Evolutionary conservation across 2,797 vertebrate species (phyloP), one percentile per base, ranked within the genome.

Genomic region (Etheostoma perlongum): DNA sequence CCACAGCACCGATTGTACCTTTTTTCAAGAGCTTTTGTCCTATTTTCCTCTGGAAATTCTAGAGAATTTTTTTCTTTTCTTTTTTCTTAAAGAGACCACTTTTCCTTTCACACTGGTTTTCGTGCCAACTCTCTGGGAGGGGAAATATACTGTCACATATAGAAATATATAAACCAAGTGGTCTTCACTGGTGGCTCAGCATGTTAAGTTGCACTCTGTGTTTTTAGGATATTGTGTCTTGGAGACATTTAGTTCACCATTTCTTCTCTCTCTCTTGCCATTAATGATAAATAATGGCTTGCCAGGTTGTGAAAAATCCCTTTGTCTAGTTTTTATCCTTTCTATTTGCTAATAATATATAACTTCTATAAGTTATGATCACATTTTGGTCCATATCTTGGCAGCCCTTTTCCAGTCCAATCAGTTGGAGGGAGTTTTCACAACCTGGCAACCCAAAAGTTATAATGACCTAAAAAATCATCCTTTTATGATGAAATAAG

Each of bases 21-120:
- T 87, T 44, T 60, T 84, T 88, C 60, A 82, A 82, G 79, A 83
- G 79, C 70, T 52, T 52, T 80, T 46, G 84, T 81, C 77, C 47
- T 51, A 51, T 63, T 81, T 81, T 67, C 23, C 78, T 80, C 47
- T 77, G 84, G 85, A 87, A 79, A 58, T 21, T 18, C 42, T 1
- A 1, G 19, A 73, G 66, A 55, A 52, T 60, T 65, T 40, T 30
- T 5, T 36, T 44, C 25, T 25, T 23, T 30, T 30, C 5, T 23
- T 54, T 48, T 61, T 53, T 12, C 18, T 21, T 1, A 33, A 42
- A 52, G 19, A 73, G 12, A 23, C 21, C 27, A 12, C 25, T 30
- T 61, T 10, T 76, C 47, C 40, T 48, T 21, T 59, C 19, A 42
- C 16, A 15, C 9, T 44, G 54, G 5, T 58, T 69, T 66, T 30